Percentiles rank a stretch among this genome's conserved stretches.
These are phyloP conservation scores for Steinernema feltiae DNA, from an alignment of 1,140 invertebrate genomes.

Conservation along the genomic window DNA sequence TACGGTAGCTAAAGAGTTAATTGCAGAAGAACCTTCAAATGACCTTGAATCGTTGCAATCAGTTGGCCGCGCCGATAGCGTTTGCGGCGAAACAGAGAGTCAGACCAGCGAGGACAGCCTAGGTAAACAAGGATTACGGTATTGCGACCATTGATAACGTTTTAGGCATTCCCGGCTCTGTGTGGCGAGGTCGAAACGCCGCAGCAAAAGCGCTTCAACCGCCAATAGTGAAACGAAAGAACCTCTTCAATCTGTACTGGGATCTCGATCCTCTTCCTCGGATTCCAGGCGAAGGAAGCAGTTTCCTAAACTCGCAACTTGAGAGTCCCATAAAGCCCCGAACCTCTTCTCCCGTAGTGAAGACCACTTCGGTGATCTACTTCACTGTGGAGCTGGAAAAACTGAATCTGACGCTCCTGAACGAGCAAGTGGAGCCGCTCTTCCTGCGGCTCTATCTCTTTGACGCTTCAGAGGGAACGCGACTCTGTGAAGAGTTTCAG, in stretches of 20 bases:
- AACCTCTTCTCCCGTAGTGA: neutral
- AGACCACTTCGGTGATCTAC: neutral
- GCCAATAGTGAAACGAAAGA: conserved; percentile 28
- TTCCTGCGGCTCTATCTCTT: conserved; percentile 77
- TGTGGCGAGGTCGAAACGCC: conserved; percentile 25
- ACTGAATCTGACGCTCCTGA: conserved; percentile 14
- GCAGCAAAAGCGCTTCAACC: conserved; percentile 28
- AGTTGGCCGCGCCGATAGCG: neutral
- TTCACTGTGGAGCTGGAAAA: conserved; percentile 14
- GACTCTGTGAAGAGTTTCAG: conserved; percentile 85
- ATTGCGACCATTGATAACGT: no score
- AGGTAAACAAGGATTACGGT: no score
- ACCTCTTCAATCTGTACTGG: conserved; percentile 35
- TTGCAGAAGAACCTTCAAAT: neutral
- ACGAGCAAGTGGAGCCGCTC: conserved; percentile 74
- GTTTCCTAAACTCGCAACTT: neutral
- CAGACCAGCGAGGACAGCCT: conserved; percentile 24
- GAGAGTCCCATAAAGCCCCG: neutral
- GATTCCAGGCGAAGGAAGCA: neutral
- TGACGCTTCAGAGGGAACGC: conserved; percentile 75
- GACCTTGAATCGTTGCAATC: neutral
- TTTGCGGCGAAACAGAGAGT: conserved; percentile 21
- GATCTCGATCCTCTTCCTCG: neutral
- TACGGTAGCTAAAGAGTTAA: neutral
- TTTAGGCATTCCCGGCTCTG: conserved; percentile 9